Evolutionary conservation across 1,140 invertebrate species (phyloP).

Genomic region (Acyrthosiphon pisum): DNA sequence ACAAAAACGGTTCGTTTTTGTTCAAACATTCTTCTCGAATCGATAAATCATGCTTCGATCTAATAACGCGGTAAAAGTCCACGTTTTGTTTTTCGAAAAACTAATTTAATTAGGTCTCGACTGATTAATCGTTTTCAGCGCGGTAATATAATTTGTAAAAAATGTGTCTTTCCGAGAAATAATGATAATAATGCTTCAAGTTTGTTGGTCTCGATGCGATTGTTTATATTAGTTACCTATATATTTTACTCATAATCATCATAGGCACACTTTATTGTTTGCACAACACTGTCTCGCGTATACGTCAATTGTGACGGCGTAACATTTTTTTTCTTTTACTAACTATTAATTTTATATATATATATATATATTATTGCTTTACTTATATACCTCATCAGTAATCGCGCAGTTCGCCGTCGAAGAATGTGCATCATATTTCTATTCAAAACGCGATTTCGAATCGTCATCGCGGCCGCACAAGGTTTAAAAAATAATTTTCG

Average conservation of each 20-base stretch:
- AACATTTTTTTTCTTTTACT: background rate
- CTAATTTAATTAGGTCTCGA: background rate
- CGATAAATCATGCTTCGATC: slow-evolving; percentile 2
- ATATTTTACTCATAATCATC: background rate
- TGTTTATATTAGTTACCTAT: background rate
- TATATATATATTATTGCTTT: background rate
- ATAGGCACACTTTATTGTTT: background rate
- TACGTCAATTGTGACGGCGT: background rate
- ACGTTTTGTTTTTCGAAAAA: background rate
- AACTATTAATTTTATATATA: background rate
- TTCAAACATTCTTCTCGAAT: background rate
- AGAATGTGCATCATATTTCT: background rate
- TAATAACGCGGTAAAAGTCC: background rate
- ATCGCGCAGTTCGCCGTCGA: background rate
- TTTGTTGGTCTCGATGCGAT: background rate
- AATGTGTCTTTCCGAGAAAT: background rate
- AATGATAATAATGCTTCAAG: background rate
- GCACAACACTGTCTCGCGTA: background rate
- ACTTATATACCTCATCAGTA: background rate
- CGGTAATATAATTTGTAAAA: background rate
- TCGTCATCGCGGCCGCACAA: background rate
- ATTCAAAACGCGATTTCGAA: slow-evolving; percentile 31
- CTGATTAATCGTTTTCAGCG: background rate
- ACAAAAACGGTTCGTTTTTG: background rate
- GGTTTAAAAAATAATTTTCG: slow-evolving; percentile 17